These are phyloP conservation scores for Natrix natrix DNA, from an alignment of 2,797 vertebrate species.

Conservation along the genomic window DNA sequence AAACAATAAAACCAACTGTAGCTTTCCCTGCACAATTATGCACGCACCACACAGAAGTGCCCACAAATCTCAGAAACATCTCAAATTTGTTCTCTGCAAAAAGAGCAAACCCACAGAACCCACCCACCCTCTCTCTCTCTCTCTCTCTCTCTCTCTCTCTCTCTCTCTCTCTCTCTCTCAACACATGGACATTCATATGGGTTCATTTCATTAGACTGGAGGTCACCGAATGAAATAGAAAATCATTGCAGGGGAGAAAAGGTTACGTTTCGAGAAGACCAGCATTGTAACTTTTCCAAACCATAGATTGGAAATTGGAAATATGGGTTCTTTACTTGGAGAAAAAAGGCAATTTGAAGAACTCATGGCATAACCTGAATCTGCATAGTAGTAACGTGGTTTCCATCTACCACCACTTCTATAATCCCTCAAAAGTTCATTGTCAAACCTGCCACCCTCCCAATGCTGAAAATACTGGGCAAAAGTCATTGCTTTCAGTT, in stretches of 20 bases:
- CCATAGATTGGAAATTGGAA: not conserved
- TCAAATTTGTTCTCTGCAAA: constrained; percentile 18
- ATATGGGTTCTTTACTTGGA: not conserved
- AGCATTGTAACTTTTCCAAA: not conserved
- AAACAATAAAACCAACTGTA: not conserved
- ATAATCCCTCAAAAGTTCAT: not conserved
- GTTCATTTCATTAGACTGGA: not conserved
- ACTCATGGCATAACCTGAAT: not conserved
- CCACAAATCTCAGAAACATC: constrained; percentile 1
- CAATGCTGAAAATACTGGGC: not conserved
- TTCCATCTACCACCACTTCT: not conserved
- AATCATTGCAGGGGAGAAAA: not conserved
- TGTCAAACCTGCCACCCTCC: not conserved
- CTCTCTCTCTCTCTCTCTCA: not conserved
- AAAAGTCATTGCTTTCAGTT: not conserved
- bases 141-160: not conserved
- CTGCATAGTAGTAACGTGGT: not conserved
- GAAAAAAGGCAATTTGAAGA: not conserved
- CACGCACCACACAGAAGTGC: not conserved
- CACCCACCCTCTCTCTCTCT: too few species aligned
- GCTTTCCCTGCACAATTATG: not conserved
- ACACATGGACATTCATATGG: not conserved
- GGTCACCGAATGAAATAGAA: not conserved
- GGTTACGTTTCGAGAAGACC: not conserved
- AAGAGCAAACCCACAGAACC: constrained; percentile 1